A percentile compares a stretch with the other conserved stretches of the same genome.
Evolutionary conservation across 2,797 vertebrate genomes (phyloP).

Genomic region (Argentina silus): DNA sequence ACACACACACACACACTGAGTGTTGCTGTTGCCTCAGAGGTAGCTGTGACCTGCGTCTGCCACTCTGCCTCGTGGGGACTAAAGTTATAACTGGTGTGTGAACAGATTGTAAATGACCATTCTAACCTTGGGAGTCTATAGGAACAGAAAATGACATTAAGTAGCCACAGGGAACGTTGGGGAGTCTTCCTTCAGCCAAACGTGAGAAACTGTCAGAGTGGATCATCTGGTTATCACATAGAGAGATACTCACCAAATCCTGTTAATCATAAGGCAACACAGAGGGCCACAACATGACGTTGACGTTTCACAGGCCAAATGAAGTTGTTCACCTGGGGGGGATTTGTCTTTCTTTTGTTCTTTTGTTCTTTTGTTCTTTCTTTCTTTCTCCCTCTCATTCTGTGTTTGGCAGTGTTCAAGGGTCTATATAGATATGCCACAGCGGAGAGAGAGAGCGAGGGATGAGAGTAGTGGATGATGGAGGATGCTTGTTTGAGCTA

Average conservation of each 20-base stretch:
- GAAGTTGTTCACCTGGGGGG: neutral
- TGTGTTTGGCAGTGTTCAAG: neutral
- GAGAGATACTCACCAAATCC: neutral
- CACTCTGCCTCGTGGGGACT: neutral
- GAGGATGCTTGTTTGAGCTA: neutral
- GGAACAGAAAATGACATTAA: conserved; percentile 16
- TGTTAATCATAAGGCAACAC: neutral
- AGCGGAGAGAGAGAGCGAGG: neutral
- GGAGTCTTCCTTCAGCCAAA: neutral
- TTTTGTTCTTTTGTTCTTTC: neutral
- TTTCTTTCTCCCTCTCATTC: neutral
- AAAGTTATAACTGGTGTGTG: neutral
- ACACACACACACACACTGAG: too few species aligned
- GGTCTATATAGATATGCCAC: neutral
- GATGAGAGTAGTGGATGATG: neutral
- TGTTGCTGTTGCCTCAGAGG: neutral
- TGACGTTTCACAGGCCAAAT: neutral
- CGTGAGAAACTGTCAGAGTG: neutral
- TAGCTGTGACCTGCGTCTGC: neutral
- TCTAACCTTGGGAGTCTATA: conserved; percentile 13
- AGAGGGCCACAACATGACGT: neutral
- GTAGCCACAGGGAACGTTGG: neutral
- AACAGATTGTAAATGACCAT: conserved; percentile 15
- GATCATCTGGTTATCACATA: conserved; percentile 1
- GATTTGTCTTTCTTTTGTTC: neutral